These are phyloP conservation scores for Protodeltote pygarga DNA, from an alignment of 2,888 invertebrate genomes.

Conservation along the genomic window DNA sequence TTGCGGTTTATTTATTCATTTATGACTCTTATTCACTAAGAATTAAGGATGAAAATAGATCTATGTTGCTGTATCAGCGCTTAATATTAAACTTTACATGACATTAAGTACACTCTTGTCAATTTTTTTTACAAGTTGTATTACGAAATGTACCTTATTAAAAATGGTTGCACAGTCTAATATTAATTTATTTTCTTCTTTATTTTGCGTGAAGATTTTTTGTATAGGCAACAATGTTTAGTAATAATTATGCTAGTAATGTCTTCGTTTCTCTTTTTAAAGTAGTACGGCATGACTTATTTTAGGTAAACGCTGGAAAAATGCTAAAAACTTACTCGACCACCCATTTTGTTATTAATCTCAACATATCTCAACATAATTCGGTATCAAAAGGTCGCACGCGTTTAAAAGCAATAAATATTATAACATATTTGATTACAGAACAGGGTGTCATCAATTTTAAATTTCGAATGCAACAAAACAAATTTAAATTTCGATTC, in stretches of 20 bases:
- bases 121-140: conserved; percentile 59
- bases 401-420: conserved; percentile 42
- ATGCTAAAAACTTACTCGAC: conserved; percentile 7
- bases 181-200: conserved; percentile 49
- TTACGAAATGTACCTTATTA: conserved; percentile 63
- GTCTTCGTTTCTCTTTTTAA: conserved; percentile 28
- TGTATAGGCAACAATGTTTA: conserved; percentile 20
- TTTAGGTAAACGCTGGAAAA: conserved; percentile 1
- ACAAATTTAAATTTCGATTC: conserved; percentile 40
- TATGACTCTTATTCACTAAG: conserved; percentile 13
- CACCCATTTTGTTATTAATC: conserved; percentile 20
- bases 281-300: conserved; percentile 6
- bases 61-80: not conserved
- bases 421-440: conserved; percentile 51
- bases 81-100: conserved; percentile 46
- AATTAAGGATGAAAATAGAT: conserved; percentile 37
- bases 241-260: conserved; percentile 20
- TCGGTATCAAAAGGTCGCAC: too few relatives aligned
- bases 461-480: conserved; percentile 47
- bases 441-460: conserved; percentile 47
- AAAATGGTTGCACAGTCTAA: conserved; percentile 49
- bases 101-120: conserved; percentile 67
- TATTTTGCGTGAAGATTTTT: conserved; percentile 28
- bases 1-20: conserved; percentile 2
- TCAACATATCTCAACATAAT: conserved; percentile 1